phyloP scores from a whole-genome alignment of 2,797 vertebrate genomes.

The Kryptolebias ocellatus region DNA sequence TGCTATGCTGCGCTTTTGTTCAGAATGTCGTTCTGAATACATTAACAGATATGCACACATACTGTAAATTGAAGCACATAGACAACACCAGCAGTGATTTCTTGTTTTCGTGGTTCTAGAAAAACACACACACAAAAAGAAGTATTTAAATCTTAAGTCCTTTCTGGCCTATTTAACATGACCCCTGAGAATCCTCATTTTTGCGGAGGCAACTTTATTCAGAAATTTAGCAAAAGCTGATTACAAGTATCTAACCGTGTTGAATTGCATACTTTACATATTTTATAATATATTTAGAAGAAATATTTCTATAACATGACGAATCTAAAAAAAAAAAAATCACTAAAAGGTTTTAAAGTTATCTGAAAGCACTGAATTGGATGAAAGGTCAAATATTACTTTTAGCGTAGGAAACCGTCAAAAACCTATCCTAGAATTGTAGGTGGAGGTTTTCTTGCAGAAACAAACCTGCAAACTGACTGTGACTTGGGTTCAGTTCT shows the following conservation, averaged over 20 bases:
- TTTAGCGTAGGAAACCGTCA: slow-evolving; percentile 30
- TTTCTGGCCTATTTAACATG: slow-evolving; percentile 18
- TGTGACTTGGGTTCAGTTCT: slow-evolving; percentile 22
- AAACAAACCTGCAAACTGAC: slow-evolving; percentile 42
- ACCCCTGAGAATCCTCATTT: slow-evolving; percentile 18
- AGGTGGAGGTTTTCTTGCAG: slow-evolving; percentile 55
- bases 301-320: not conserved
- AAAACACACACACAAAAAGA: slow-evolving; percentile 16
- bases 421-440: slow-evolving; percentile 32
- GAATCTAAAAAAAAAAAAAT: not conserved
- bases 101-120: slow-evolving; percentile 5
- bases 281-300: not conserved
- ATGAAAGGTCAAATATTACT: slow-evolving; percentile 45
- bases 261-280: not conserved
- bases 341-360: slow-evolving; percentile 39
- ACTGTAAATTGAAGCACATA: slow-evolving; percentile 1
- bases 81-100: not conserved
- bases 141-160: slow-evolving; percentile 31
- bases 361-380: slow-evolving; percentile 36
- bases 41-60: slow-evolving; percentile 21
- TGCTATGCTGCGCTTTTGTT: slow-evolving; percentile 41
- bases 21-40: slow-evolving; percentile 31
- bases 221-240: slow-evolving; percentile 5
- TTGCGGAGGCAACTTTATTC: slow-evolving; percentile 1
- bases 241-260: not conserved